phyloP scores from a whole-genome alignment of 92 coral and sea anemone species.

The Epizoanthus rinbou region DNA sequence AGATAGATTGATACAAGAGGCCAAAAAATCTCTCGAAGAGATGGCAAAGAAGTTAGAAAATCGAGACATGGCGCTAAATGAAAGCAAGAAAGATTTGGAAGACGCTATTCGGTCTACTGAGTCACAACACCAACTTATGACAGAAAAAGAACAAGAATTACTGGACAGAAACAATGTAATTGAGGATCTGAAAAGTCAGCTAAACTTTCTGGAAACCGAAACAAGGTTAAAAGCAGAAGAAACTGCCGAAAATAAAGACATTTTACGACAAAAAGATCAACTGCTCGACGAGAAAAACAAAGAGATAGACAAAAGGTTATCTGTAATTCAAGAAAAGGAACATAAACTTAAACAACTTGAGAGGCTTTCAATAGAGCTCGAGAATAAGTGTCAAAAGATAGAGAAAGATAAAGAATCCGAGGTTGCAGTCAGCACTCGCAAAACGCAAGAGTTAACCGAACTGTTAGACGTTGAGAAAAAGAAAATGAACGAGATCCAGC shows the following conservation, averaged over 20 bases:
- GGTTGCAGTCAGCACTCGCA: slow-evolving; percentile 15
- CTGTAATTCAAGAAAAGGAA: slow-evolving; percentile 43
- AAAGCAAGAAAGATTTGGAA: slow-evolving; percentile 13
- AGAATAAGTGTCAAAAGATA: slow-evolving; percentile 28
- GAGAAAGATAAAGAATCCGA: slow-evolving; percentile 40
- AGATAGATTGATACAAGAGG: slow-evolving; percentile 2
- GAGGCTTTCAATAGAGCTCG: slow-evolving; percentile 24
- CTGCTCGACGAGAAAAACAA: slow-evolving; percentile 44
- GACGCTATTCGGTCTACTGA: not conserved
- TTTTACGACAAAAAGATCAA: slow-evolving; percentile 54
- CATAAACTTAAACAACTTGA: slow-evolving; percentile 45
- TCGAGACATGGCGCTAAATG: not conserved
- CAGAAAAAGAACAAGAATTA: slow-evolving; percentile 51
- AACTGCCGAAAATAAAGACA: slow-evolving; percentile 44
- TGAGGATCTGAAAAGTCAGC: slow-evolving; percentile 55
- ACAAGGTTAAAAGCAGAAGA: slow-evolving; percentile 52
- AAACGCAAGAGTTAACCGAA: slow-evolving; percentile 42
- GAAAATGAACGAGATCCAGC: slow-evolving; percentile 17
- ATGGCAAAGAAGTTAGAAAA: slow-evolving; percentile 29
- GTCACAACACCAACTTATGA: slow-evolving; percentile 30
- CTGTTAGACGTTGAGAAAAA: slow-evolving; percentile 37
- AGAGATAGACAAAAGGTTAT: slow-evolving; percentile 42
- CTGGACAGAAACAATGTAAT: slow-evolving; percentile 47
- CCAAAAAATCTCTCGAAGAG: slow-evolving; percentile 1
- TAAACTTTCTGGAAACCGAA: slow-evolving; percentile 50